Conservation (phyloP, 2,888 invertebrate genomes). For the Noctua pronuba region DNA sequence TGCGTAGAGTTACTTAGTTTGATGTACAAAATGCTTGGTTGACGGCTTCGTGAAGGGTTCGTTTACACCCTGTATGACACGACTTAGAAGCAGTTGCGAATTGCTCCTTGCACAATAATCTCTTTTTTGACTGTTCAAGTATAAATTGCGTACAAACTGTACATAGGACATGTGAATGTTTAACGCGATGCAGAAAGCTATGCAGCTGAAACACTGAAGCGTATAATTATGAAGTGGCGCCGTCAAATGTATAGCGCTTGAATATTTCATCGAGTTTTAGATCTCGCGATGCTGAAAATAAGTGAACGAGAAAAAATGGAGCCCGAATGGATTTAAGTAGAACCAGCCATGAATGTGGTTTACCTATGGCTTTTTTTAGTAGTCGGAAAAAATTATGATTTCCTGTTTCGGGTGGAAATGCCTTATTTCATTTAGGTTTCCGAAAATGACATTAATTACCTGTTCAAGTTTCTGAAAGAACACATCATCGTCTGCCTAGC, state of each 20-base stretch:
- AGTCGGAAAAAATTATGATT: fast-evolving
- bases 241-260: conserved; percentile 18
- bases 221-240: conserved; percentile 11
- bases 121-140: not conserved
- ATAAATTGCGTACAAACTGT: not conserved
- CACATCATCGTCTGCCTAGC: too few species aligned
- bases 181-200: not conserved
- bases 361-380: not conserved
- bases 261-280: conserved; percentile 34
- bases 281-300: conserved; percentile 16
- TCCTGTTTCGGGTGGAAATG: not conserved
- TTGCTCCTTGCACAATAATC: not conserved
- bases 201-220: conserved; percentile 2
- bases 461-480: not conserved
- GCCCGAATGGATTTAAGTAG: not conserved
- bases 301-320: conserved; percentile 19
- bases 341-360: not conserved
- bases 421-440: not conserved
- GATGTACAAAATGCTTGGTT: too few species aligned
- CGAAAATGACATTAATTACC: not conserved
- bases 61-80: too few species aligned
- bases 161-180: conserved; percentile 9
- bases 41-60: too few species aligned
- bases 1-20: too few species aligned
- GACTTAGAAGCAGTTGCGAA: not conserved